These are phyloP conservation scores for Gnathonemus longibarbis DNA, from an alignment of 2,113 vertebrate species.

Conservation along the genomic window DNA sequence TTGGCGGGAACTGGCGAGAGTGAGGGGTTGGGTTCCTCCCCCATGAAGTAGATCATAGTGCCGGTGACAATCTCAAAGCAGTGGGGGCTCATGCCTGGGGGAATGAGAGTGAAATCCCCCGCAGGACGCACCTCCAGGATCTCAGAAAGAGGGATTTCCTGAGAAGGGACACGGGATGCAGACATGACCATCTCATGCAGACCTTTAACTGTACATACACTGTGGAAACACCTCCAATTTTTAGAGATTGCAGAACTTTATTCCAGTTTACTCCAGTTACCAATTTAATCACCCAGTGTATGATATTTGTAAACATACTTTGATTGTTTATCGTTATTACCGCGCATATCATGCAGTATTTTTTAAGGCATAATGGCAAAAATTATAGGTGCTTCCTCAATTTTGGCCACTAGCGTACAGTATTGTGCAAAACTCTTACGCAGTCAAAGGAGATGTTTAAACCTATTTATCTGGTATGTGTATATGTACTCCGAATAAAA, in stretches of 20 bases:
- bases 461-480: not conserved
- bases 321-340: not conserved
- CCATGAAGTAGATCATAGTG: constrained; percentile 75
- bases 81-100: constrained; percentile 69
- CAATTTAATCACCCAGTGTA: not conserved
- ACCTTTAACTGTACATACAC: not conserved
- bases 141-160: constrained; percentile 84
- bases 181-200: not conserved
- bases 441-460: not conserved
- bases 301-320: not conserved
- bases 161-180: not conserved
- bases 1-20: constrained; percentile 11
- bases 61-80: constrained; percentile 80
- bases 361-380: not conserved
- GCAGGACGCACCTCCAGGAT: constrained; percentile 68
- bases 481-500: not conserved
- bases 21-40: constrained; percentile 63
- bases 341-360: not conserved
- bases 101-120: constrained; percentile 65
- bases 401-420: not conserved
- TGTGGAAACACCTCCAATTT: not conserved
- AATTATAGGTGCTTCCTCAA: not conserved
- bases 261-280: not conserved
- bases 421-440: not conserved
- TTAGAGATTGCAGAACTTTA: not conserved